Percentiles rank a stretch among this genome's conserved stretches.
Evolutionary conservation across 2,113 vertebrate species (phyloP).

Genomic region (Daubentonia madagascariensis): DNA sequence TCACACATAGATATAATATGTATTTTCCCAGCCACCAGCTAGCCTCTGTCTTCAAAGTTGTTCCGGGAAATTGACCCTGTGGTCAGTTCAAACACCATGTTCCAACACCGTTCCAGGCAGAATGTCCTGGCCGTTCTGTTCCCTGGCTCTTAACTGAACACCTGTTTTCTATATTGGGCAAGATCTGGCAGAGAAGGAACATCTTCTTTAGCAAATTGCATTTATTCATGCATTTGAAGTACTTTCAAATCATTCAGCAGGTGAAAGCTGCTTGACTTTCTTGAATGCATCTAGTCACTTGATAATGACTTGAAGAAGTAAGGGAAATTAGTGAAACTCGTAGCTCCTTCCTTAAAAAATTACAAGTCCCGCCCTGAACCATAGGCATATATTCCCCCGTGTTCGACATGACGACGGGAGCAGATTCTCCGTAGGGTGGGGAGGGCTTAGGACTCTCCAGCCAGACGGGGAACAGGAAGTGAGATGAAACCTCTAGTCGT

Average conservation of each 20-base stretch:
- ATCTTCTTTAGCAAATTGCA: background rate
- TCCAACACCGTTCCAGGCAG: background rate
- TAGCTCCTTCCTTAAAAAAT: background rate
- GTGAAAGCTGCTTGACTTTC: constrained; percentile 29
- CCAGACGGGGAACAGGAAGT: background rate
- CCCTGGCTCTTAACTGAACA: background rate
- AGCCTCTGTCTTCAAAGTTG: background rate
- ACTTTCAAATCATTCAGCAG: constrained; percentile 1
- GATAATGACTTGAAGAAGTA: background rate
- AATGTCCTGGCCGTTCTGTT: background rate
- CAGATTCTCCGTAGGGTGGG: background rate
- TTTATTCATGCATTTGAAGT: background rate
- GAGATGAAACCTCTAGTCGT: background rate
- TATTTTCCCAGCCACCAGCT: background rate
- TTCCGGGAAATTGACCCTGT: background rate
- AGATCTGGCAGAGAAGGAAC: background rate
- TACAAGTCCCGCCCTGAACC: background rate
- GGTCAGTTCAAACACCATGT: background rate
- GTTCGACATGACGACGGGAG: background rate
- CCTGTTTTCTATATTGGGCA: constrained; percentile 13
- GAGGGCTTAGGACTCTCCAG: background rate
- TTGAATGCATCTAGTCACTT: background rate
- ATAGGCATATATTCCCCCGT: fast-evolving
- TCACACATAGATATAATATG: background rate
- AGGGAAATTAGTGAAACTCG: background rate